Evolutionary conservation across 2,888 invertebrate species (phyloP), one percentile per base, ranked within the genome.

Genomic region (Pachliopta kotzebuea): DNA sequence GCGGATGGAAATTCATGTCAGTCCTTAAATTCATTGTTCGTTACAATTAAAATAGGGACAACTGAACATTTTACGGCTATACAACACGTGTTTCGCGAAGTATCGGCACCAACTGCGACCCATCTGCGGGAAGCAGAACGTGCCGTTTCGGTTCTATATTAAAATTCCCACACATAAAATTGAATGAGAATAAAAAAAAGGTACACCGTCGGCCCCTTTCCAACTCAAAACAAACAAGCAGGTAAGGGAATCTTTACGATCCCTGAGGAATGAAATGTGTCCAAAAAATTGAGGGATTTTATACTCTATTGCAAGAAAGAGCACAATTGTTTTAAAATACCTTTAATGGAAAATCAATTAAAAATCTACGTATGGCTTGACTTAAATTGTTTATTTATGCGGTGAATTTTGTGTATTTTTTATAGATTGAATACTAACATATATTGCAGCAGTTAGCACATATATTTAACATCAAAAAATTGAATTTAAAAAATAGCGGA

Each of bases 131-230:
- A 74, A 78, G 70, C 74, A 88, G 90, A 88, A 89, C 90, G 90
- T 90, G 91, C 91, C 90, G 79, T 86, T 88, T 84, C 76, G 80
- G 81, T 77, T 75, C 74, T 80, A 80, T 86, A 88, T 89, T 88
- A 87, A 88, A 88, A 90, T 90, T 90, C 90, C 89, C 91, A 90
- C 89, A 89, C 83, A 87, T 88, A 85, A 88, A 88, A 86, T 86
- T 84, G 80, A 83, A 85, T 85, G 83, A 80, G 85, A 84, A 85
- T 45, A 88, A 85, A 86, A 88, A 88, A 90, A 84, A 85, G 85
- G 84, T 80, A 76, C 74, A 77, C 80, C 81, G 79, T 80, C 80
- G 83, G 86, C 84, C 88, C 85, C 83, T 86, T 87, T 84, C 80
- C 83, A 79, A 80, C 84, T 81, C 80, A 86, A 85, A 88, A 90